phyloP scores from a whole-genome alignment of 2,113 vertebrate genomes.

The Calidris pugnax region DNA sequence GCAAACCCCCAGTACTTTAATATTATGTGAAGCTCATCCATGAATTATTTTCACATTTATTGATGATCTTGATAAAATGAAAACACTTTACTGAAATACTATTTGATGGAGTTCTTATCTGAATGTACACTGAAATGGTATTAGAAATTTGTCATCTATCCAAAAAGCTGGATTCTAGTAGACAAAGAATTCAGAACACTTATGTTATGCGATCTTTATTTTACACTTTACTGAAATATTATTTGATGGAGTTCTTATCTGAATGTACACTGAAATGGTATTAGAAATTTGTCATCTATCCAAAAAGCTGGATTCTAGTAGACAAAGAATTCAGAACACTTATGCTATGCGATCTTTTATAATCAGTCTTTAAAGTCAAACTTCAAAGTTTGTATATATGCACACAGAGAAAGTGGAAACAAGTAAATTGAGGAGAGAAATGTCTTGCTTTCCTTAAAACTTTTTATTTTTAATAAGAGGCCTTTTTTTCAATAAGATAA shows the following conservation, averaged over 20 bases:
- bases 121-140: neutral
- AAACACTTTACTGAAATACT: neutral
- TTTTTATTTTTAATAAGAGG: neutral
- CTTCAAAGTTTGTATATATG: neutral
- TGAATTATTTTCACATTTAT: neutral
- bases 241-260: neutral
- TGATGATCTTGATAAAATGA: neutral
- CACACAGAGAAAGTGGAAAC: neutral
- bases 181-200: conserved; percentile 16
- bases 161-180: conserved; percentile 16
- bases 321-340: conserved; percentile 16
- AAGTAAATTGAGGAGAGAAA: neutral
- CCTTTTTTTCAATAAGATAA: neutral
- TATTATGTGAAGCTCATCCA: neutral
- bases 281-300: neutral
- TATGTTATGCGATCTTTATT: neutral
- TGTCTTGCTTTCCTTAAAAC: neutral
- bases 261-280: neutral
- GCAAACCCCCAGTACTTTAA: neutral
- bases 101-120: neutral
- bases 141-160: neutral
- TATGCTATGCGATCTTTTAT: neutral
- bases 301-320: conserved; percentile 16
- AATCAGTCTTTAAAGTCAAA: neutral
- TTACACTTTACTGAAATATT: neutral